phyloP scores from a whole-genome alignment of 2,797 vertebrate species.

The Myripristis jacobus region DNA sequence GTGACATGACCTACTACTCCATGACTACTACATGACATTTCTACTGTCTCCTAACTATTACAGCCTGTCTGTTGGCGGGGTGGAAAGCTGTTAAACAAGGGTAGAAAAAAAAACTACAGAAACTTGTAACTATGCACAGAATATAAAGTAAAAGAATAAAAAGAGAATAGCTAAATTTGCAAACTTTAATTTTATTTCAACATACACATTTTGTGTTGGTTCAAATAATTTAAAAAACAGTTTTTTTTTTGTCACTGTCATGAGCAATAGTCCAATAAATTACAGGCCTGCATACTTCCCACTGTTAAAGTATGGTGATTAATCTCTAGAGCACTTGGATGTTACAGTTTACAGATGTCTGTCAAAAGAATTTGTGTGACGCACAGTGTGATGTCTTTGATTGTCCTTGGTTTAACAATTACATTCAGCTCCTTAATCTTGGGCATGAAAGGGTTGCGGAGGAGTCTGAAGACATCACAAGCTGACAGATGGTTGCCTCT shows the following conservation, averaged over 20 bases:
- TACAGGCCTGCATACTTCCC: background rate
- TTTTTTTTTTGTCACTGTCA: background rate
- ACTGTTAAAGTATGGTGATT: background rate
- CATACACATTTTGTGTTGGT: background rate
- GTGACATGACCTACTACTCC: slow-evolving; percentile 52
- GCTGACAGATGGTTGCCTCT: too few relatives aligned
- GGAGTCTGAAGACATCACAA: background rate
- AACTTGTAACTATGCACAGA: background rate
- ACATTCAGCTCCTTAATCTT: background rate
- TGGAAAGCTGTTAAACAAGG: slow-evolving; percentile 18
- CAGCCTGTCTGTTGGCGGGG: slow-evolving; percentile 26
- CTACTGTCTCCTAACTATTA: slow-evolving; percentile 45
- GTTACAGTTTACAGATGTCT: slow-evolving; percentile 1
- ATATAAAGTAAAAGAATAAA: background rate
- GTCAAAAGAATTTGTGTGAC: background rate
- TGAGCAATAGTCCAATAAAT: background rate
- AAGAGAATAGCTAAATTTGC: background rate
- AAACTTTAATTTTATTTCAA: background rate
- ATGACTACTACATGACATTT: slow-evolving; percentile 59
- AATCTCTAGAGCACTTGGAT: background rate
- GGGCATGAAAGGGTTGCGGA: background rate
- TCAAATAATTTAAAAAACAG: background rate
- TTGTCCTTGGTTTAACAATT: background rate
- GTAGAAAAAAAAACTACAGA: slow-evolving; percentile 1
- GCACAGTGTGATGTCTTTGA: background rate